Conservation (phyloP, 2,113 vertebrate species). For the Bungarus multicinctus region DNA sequence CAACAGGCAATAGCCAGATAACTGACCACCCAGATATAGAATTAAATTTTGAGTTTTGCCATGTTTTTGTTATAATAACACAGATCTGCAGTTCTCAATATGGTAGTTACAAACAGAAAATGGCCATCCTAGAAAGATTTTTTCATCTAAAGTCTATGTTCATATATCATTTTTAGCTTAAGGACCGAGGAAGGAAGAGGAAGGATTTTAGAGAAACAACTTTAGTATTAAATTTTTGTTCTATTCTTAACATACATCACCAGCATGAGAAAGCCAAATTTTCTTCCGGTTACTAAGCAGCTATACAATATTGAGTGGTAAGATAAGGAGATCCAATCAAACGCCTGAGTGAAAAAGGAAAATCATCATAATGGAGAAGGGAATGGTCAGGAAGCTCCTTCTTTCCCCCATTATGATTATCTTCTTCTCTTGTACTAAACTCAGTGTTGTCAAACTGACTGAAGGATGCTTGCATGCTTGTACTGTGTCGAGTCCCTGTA, state of each 20-base stretch:
- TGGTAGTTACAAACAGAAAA: background rate
- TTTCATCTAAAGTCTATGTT: background rate
- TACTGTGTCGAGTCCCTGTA: background rate
- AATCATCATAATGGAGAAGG: constrained; percentile 36
- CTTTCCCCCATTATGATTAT: background rate
- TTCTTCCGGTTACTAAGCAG: constrained; percentile 46
- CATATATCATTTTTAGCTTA: background rate
- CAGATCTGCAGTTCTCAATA: background rate
- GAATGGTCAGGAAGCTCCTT: constrained; percentile 37
- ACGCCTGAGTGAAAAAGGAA: constrained; percentile 16
- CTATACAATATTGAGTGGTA: constrained; percentile 41
- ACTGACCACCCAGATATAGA: background rate
- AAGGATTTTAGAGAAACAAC: constrained; percentile 2
- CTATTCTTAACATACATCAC: background rate
- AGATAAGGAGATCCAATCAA: constrained; percentile 57
- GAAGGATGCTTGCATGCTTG: background rate
- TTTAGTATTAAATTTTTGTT: constrained; percentile 20
- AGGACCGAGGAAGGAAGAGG: background rate
- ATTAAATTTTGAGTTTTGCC: background rate
- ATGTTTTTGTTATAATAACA: background rate
- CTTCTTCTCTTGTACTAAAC: constrained; percentile 5
- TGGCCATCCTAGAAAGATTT: too few relatives aligned
- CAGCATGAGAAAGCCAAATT: constrained; percentile 46
- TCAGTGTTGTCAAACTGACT: background rate
- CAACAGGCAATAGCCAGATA: too few relatives aligned